Conservation (phyloP, 2,113 vertebrate species). For the Saguinus midas region DNA sequence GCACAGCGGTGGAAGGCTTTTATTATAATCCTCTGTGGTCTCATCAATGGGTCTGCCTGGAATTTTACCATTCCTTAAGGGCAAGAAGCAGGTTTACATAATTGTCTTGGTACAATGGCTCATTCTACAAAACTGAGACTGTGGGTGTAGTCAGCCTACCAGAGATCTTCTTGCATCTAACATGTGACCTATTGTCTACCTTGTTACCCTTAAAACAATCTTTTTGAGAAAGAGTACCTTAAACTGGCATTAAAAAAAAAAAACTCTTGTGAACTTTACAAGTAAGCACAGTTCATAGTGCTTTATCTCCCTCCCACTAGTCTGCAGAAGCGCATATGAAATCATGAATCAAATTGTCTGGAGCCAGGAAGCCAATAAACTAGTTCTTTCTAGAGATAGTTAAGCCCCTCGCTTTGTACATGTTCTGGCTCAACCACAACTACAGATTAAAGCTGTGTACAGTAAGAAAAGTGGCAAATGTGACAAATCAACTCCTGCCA, state of each 20-base stretch:
- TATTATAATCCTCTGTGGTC: neutral
- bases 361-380: neutral
- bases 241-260: neutral
- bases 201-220: neutral
- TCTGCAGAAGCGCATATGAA: neutral
- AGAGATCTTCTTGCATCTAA: neutral
- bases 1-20: neutral
- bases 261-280: neutral
- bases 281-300: neutral
- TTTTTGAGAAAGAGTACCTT: neutral
- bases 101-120: neutral
- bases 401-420: neutral
- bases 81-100: neutral
- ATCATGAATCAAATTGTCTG: neutral
- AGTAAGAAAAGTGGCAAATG: neutral
- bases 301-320: neutral
- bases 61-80: neutral
- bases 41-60: neutral
- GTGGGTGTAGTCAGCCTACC: fast-evolving
- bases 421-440: neutral
- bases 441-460: neutral
- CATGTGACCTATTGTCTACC: neutral
- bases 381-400: neutral
- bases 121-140: neutral
- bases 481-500: neutral